Conservation (phyloP, 2,888 invertebrate species). For the Tanypteryx hageni region DNA sequence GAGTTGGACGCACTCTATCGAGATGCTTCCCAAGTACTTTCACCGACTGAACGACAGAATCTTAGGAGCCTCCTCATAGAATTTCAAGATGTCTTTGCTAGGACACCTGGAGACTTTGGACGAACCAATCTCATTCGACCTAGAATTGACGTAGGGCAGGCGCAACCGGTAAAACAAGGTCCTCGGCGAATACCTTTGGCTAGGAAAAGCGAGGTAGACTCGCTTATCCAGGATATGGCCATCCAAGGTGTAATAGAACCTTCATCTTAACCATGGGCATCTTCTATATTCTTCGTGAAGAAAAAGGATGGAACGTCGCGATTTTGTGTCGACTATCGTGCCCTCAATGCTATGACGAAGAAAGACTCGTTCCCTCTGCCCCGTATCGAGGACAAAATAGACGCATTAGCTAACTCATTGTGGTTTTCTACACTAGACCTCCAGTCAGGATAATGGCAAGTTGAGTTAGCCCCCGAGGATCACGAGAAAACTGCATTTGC, state of each 20-base stretch:
- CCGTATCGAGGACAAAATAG: not conserved
- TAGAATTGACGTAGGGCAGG: not conserved
- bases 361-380: not conserved
- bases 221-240: not conserved
- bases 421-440: slow-evolving; percentile 5
- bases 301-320: not conserved
- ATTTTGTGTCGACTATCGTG: not conserved
- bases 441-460: no score
- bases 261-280: not conserved
- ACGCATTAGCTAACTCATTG: not conserved
- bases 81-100: slow-evolving; percentile 2
- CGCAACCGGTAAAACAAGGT: not conserved
- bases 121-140: not conserved
- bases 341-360: not conserved
- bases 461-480: not conserved
- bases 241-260: not conserved
- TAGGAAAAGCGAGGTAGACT: not conserved
- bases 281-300: not conserved
- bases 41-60: not conserved
- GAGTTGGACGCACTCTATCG: not conserved
- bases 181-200: not conserved
- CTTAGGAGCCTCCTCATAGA: not conserved
- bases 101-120: not conserved
- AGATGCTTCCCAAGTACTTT: not conserved
- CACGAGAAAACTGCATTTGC: not conserved